Base-by-base conservation (phyloP, 2,888 invertebrate genomes). In the Tetranychus piercei region DNA sequence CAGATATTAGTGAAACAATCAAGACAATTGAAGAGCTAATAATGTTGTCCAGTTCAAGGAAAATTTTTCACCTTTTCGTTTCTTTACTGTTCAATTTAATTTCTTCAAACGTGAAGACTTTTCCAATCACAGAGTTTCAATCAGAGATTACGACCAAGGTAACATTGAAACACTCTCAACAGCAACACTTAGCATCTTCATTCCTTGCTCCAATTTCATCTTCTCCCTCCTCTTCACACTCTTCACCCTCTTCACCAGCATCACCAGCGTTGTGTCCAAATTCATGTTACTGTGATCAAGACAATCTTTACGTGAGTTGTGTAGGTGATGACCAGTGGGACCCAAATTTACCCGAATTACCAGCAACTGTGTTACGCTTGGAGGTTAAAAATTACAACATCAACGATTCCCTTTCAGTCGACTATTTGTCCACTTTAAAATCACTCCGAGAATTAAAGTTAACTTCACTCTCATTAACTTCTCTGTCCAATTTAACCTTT, bases 221-320 rank as follows among this genome's bases (percentile, higher is more conserved):
- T 55, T 55, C 9, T 45, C 45, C 6, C 6, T 9, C 6, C 6
- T 45, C 45, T 7, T 45, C 45, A 45, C n/a, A n/a, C n/a, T 45
- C 55, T 15, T 55, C 55, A 55, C 7, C 55, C 9, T 55, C 55
- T 15, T 7, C 55, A 55, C 15, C 15, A 15, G 55, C 55, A 55
- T 55, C 55, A 55, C 7, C 15, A 55, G 9, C 45, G 18, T 71
- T 44, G 15, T 80, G 80, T 66, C 80, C 80, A 1, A 77, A 76
- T 73, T 76, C 78, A 20, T 80, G 80, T 73, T 80, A 78, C 73
- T 80, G 80, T 74, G 80, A 80, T 75, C 78, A 78, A n/a, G 74
- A 75, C 5, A 75, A 76, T 18, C 76, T 75, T 23, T 79, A 79
- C 74, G 79, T 80, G 45, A 79, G 78, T 73, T 80, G 80, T 65